Evolutionary conservation across 1,140 invertebrate species (phyloP), one percentile per base, ranked within the genome.

Genomic region (Lucilia cuprina): DNA sequence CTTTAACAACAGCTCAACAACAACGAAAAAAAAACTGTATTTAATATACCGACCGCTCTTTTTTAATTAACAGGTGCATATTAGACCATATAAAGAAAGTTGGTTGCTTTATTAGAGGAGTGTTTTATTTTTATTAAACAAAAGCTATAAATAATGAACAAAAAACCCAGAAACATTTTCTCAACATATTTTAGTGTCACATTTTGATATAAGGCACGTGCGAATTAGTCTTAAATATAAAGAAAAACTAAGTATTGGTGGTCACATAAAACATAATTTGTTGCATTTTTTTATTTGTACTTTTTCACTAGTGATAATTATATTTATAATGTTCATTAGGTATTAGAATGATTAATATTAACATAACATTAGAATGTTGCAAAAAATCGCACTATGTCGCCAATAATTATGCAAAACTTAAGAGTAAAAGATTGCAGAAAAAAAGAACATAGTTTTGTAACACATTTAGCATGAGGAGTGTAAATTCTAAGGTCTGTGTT

Each of bases 61-160:
- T 80, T 80, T 80, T 80, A 80, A 80, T 80, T 80, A 80, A 80
- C 77, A 80, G 77, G 41, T 80, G 77, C 77, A 80, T 80, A 49
- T 49, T 13, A 80, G 41, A 25, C 77, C 77, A 49, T 80, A 21
- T 80, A 80, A 35, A 80, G 77, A 13, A 8, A 80, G 30, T 21
- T 21, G 65, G 65, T 21, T 70, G n/a, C 41, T 80, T 80, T 49
- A 80, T 80, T 80, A 80, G 41, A 80, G 77, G 77, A 80, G 77
- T 49, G 41, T 80, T 41, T 80, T 47, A 9, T 70, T 60, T 60
- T 17, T 60, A 5, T 60, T 17, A 75, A 34, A 35, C 41, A 41
- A 41, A n/a, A 77, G 74, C 25, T 10, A 80, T 8, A 49, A 49
- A 80, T 7, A 50, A 47, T 47, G 7, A 47, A 78, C 30, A 80